Base-by-base conservation (phyloP, 2,888 invertebrate species). In the Trimorus sp. region DNA sequence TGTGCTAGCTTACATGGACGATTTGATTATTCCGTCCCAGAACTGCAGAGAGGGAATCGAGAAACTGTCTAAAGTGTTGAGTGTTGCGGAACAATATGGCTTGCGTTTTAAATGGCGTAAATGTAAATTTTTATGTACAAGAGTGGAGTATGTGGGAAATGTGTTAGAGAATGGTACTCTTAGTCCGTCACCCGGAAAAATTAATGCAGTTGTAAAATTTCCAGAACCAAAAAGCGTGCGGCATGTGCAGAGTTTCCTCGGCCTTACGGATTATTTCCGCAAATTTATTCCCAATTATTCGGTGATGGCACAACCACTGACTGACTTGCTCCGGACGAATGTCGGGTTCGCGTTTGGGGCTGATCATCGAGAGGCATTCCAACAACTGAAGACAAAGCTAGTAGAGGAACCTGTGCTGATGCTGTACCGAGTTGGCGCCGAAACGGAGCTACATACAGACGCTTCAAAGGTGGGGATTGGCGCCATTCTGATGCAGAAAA, bases 241-340 rank as follows among this genome's bases (percentile, higher is more conserved):
- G 53, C 79, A 88, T 16, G 16, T 90, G 1, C 87, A 88, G 63
- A 85, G 86, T 49, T 89, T 90, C 76, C 69, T 91, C n/a, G 89
- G 89, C 7, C 58, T 90, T 7, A 87, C 88, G 0, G 87, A 87
- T 38, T 89, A 89, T 84, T 91, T 90, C 68, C 53, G 89, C 3
- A 42, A 45, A 7, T 60, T 16, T 60, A 40, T 59, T 0, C 38
- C 14, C 8, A 15, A 59, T 14, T 59, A 59, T 15, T n/a, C 58
- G 40, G 8, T 15, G 15, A n/a, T 40, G 8, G 38, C 58, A 15
- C n/a, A 40, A 14, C 40, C 58, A 7, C 40, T 59, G 40, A 11
- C 58, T 14, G 58, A 59, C 16, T 40, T 59, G 8, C 11, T 59
- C 5, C 58, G 58, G 7, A 15, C 8, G 38, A 40, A 14, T 15